These are phyloP conservation scores for Falco cherrug DNA, from an alignment of 2,797 vertebrate genomes.

Conservation along the genomic window DNA sequence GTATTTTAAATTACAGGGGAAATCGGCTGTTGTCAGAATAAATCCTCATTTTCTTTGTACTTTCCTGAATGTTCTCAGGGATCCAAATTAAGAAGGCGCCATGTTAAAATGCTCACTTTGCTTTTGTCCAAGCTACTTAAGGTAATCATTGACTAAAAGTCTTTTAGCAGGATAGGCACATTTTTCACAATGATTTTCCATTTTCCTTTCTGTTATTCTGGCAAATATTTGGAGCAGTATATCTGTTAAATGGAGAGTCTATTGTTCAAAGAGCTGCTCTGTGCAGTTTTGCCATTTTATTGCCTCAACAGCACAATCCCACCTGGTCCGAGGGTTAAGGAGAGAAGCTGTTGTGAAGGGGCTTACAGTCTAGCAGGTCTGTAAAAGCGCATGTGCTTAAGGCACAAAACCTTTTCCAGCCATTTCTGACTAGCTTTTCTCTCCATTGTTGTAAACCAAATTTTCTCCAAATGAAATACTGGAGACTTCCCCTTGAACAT, in stretches of 20 bases:
- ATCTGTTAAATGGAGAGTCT: neutral
- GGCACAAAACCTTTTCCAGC: neutral
- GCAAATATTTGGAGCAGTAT: neutral
- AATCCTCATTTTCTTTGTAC: neutral
- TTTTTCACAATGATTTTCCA: neutral
- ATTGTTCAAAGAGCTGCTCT: neutral
- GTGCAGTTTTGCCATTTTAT: neutral
- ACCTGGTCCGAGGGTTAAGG: neutral
- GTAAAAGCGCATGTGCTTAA: neutral
- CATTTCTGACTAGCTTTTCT: neutral
- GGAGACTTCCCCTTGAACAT: neutral
- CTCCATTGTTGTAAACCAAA: neutral
- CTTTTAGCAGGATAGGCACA: neutral
- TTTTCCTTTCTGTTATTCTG: conserved; percentile 20
- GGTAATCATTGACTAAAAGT: neutral
- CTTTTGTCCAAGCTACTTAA: neutral
- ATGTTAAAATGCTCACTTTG: neutral
- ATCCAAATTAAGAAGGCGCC: neutral
- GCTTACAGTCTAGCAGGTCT: neutral
- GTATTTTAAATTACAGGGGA: neutral
- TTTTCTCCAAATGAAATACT: neutral
- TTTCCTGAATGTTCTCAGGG: neutral
- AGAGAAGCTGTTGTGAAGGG: neutral
- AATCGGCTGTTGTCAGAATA: neutral
- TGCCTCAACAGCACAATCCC: neutral